phyloP scores from a whole-genome alignment of 1,140 invertebrate genomes.

The Drosophila ironensis region DNA sequence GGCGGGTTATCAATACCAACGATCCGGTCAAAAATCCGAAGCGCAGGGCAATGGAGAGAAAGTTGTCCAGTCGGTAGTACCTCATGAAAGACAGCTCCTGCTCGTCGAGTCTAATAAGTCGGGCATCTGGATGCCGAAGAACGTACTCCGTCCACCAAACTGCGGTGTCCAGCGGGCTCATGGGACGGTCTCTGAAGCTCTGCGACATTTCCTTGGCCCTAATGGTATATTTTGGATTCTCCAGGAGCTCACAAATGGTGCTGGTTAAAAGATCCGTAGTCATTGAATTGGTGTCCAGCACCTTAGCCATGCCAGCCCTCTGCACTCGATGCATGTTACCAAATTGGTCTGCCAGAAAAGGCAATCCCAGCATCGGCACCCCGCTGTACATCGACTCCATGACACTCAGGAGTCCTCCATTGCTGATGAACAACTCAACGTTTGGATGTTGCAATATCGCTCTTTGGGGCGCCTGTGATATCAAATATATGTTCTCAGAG shows the following conservation, averaged over 20 bases:
- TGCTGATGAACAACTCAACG: conserved; percentile 42
- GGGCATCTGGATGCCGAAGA: conserved; percentile 53
- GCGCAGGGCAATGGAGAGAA: too few relatives aligned
- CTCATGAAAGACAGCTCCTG: conserved; percentile 18
- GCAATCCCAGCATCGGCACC: conserved; percentile 47
- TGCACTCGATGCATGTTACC: conserved; percentile 25
- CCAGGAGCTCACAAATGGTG: conserved; percentile 16
- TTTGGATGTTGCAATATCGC: conserved; percentile 78
- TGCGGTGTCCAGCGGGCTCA: conserved; percentile 83
- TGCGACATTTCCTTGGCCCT: conserved; percentile 76
- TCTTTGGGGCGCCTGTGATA: conserved; percentile 83
- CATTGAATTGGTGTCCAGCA: conserved; percentile 13
- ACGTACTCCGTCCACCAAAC: conserved; percentile 86
- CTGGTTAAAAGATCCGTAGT: background rate
- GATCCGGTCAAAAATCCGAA: conserved; percentile 3
- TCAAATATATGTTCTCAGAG: conserved; percentile 85
- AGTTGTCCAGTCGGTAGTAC: conserved; percentile 27
- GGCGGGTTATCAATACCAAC: background rate
- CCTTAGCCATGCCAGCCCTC: conserved; percentile 83
- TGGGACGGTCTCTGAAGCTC: conserved; percentile 83
- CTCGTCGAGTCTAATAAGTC: conserved; percentile 78
- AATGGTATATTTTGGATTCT: conserved; percentile 7
- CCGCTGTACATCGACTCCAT: conserved; percentile 30
- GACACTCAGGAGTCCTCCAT: conserved; percentile 40
- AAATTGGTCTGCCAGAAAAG: conserved; percentile 46